Evolutionary conservation across 2,888 invertebrate species (phyloP), one percentile per base, ranked within the genome.

Genomic region (Mimas tiliae): DNA sequence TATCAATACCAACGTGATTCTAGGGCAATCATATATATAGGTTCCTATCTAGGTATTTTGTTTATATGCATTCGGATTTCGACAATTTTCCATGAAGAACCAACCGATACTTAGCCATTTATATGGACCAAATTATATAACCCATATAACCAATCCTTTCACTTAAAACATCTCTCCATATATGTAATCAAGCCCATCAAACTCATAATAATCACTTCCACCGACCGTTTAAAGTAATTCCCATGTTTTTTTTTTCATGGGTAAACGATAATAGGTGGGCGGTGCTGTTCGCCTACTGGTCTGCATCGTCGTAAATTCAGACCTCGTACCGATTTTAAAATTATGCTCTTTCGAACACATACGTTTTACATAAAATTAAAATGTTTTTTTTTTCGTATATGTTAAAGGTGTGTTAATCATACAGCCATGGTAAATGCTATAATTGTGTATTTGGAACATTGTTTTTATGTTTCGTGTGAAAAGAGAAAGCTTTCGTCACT

Each of bases 211-310:
- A 66, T 65, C 65, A 65, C 63, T 65, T 67, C 52, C 64, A 38
- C 65, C 62, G 63, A 55, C 62, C 69, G 64, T 69, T 68, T 62
- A 62, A 58, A 69, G 66, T 64, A 63, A 63, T 67, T 68, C 63
- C 65, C 12, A 42, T 58, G 58, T 58, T 58, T 58, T 58, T 27
- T n/a, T 27, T 58, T 58, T 42, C 38, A 19, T 50, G 50, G 58
- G 42, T 65, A 69, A 69, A 70, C 65, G 78, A 77, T 84, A 86
- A 84, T 84, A 76, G 79, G 68, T 62, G 83, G 86, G 86, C 83
- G 86, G 72, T 78, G 76, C 76, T 65, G 75, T 67, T 74, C 76
- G 78, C 82, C 83, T 83, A 82, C 86, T 77, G 85, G 82, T 73
- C 77, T 79, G 76, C 81, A 79, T 74, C 78, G 69, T 73, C 78